A percentile compares a stretch with the other conserved stretches of the same genome.
phyloP scores from a whole-genome alignment of 2,113 vertebrate genomes.

The Condylura cristata region DNA sequence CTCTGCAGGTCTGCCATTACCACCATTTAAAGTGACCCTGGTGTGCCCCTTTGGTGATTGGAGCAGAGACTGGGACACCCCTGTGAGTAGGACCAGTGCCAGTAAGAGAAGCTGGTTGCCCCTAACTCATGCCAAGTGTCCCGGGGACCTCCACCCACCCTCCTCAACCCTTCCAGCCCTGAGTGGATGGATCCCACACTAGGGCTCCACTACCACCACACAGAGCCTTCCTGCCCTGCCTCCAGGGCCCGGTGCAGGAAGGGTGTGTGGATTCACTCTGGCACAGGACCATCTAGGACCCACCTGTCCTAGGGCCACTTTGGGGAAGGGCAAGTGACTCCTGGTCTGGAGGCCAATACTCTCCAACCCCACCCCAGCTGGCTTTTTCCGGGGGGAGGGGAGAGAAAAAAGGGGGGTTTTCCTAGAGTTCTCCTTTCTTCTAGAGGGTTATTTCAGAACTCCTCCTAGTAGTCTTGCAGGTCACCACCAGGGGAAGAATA shows the following conservation, averaged over 20 bases:
- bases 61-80: background rate
- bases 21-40: background rate
- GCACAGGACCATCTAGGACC: background rate
- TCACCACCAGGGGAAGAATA: rapidly evolving
- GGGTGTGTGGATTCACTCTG: background rate
- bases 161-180: background rate
- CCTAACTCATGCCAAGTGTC: background rate
- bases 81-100: background rate
- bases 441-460: background rate
- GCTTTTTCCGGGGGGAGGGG: background rate
- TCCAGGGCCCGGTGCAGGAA: background rate
- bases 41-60: background rate
- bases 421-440: background rate
- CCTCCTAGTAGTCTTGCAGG: background rate
- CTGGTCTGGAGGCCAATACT: background rate
- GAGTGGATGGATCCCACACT: background rate
- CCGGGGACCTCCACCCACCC: too few relatives aligned
- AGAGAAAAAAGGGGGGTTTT: background rate
- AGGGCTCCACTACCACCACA: background rate
- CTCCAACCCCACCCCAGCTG: background rate
- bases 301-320: background rate
- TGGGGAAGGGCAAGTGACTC: background rate
- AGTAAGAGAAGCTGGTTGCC: background rate
- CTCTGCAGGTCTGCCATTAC: background rate
- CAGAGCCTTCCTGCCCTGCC: background rate